Conservation (phyloP, 2,888 invertebrate species). For the Thecocarcelia acutangulata region DNA sequence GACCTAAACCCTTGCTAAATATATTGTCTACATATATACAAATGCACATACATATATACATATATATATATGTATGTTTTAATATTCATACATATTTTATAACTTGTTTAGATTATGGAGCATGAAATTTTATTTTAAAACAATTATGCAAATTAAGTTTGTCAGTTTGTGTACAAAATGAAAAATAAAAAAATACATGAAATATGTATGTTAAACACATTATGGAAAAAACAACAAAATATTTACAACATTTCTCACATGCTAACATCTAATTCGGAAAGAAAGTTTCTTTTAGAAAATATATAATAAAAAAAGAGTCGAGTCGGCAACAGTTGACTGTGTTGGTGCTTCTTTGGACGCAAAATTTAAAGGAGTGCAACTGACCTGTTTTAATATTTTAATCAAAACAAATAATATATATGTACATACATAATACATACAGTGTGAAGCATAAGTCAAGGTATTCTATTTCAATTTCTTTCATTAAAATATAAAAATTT, state of each 20-base stretch:
- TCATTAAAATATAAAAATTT: no score
- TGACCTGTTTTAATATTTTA: no score
- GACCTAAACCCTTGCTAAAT: neutral
- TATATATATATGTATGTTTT: neutral
- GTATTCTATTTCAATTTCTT: no score
- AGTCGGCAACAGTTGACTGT: neutral
- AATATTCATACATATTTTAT: slow-evolving; percentile 6
- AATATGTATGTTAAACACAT: neutral
- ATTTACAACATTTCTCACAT: slow-evolving; percentile 53
- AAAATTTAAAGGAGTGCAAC: no score
- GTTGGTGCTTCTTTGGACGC: neutral
- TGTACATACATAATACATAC: no score
- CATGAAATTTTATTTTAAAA: slow-evolving; percentile 61
- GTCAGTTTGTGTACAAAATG: slow-evolving; percentile 17
- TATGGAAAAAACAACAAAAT: slow-evolving; percentile 11
- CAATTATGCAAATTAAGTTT: slow-evolving; percentile 63
- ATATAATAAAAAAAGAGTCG: neutral
- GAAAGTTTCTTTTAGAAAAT: slow-evolving; percentile 15
- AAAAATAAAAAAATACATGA: neutral
- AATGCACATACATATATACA: neutral
- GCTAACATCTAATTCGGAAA: slow-evolving; percentile 32
- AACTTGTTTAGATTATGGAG: slow-evolving; percentile 43
- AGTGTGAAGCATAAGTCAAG: no score
- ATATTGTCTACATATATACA: no score
- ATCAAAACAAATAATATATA: no score